Conservation (phyloP, 2,888 invertebrate genomes). For the Sinotaia quadrata region DNA sequence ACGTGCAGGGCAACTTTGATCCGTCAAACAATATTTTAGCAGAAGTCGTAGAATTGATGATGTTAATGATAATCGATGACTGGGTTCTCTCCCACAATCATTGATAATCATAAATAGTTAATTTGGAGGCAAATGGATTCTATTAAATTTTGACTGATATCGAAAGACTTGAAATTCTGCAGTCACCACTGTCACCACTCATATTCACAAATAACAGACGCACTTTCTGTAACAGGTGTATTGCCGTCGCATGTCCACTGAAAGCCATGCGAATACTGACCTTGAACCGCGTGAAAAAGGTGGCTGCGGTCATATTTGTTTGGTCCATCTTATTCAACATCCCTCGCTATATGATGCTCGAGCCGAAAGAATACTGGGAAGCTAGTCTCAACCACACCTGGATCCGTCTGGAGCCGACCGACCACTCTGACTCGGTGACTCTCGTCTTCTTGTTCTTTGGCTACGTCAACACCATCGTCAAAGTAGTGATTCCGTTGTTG, state of each 20-base stretch:
- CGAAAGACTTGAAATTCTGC: too few relatives aligned
- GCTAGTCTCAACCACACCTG: slow-evolving; percentile 29
- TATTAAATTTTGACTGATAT: too few relatives aligned
- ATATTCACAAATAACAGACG: too few relatives aligned
- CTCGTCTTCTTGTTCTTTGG: slow-evolving; percentile 32
- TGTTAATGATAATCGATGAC: too few relatives aligned
- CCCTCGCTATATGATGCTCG: slow-evolving; percentile 31
- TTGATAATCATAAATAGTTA: too few relatives aligned
- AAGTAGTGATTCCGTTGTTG: slow-evolving; percentile 29
- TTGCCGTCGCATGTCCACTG: slow-evolving; percentile 20
- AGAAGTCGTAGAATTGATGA: too few relatives aligned
- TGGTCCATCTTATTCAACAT: slow-evolving; percentile 36
- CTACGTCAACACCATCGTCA: slow-evolving; percentile 32
- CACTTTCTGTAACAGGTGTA: slow-evolving; percentile 20
- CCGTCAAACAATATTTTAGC: too few relatives aligned
- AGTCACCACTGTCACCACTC: too few relatives aligned
- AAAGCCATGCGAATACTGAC: slow-evolving; percentile 26
- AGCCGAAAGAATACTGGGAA: slow-evolving; percentile 28
- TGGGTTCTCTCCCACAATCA: too few relatives aligned
- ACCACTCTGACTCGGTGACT: slow-evolving; percentile 11
- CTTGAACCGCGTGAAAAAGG: slow-evolving; percentile 21
- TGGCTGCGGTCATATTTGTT: slow-evolving; percentile 22
- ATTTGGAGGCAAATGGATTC: too few relatives aligned
- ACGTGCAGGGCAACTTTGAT: too few relatives aligned
- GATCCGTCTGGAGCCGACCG: slow-evolving; percentile 29